Evolutionary conservation across 1,140 invertebrate species (phyloP).

Genomic region (Sesamia nonagrioides): DNA sequence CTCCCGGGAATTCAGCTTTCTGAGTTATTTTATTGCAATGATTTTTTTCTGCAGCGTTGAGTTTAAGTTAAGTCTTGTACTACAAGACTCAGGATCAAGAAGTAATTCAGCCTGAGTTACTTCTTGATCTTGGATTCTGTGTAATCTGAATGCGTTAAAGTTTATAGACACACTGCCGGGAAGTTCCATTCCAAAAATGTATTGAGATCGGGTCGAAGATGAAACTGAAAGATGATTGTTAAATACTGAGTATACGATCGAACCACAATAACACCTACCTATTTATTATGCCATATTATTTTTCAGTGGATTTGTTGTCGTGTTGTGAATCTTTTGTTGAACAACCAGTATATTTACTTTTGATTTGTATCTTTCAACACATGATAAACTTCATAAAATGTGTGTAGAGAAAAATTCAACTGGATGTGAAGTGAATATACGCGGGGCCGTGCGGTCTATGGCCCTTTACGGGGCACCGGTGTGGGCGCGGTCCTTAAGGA

Average conservation of each 20-base stretch:
- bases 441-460: too few species aligned
- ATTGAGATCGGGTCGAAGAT: too few species aligned
- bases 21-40: conserved; percentile 38
- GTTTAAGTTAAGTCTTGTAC: conserved; percentile 3
- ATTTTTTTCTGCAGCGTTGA: conserved; percentile 23
- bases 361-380: background rate
- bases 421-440: conserved; percentile 37
- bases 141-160: background rate
- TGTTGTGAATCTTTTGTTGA: too few species aligned
- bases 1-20: conserved; percentile 22
- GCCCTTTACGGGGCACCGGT: too few species aligned
- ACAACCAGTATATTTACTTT: too few species aligned
- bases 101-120: background rate
- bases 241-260: background rate
- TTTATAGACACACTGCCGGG: too few species aligned
- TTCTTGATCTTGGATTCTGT: conserved; percentile 3
- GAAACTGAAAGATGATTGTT: too few species aligned
- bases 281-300: background rate
- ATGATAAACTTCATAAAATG: background rate
- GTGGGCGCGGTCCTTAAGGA: too few species aligned
- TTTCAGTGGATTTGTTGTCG: too few species aligned
- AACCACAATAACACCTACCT: background rate
- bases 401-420: background rate
- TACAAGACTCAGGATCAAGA: too few species aligned
- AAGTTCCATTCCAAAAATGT: too few species aligned